Percentiles rank a stretch among this genome's conserved stretches.
Conservation (phyloP, 2,113 vertebrate genomes). For the Epinephelus moara region DNA sequence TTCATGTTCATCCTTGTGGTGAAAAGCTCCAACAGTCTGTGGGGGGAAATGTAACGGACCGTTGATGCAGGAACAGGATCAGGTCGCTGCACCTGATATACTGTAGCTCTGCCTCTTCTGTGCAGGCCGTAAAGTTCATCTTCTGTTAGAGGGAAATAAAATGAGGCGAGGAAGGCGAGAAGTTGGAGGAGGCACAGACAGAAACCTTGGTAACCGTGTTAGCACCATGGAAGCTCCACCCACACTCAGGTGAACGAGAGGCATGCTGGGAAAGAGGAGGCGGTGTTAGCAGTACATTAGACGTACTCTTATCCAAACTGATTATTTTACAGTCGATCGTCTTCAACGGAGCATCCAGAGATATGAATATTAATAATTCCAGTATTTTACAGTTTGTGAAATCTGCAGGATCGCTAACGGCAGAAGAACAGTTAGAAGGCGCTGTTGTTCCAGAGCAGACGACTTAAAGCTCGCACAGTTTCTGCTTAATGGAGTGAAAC, state of each 20-base stretch:
- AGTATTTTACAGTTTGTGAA: slow-evolving; percentile 53
- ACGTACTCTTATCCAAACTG: slow-evolving; percentile 29
- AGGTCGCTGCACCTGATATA: neutral
- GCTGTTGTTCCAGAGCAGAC: neutral
- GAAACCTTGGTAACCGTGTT: neutral
- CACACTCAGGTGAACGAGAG: slow-evolving; percentile 10
- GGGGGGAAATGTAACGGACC: no score
- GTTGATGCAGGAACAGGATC: neutral
- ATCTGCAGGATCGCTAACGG: neutral
- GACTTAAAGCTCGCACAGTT: neutral
- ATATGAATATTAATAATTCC: slow-evolving; percentile 29
- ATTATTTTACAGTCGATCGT: slow-evolving; percentile 40
- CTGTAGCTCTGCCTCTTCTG: neutral
- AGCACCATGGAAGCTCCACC: slow-evolving; percentile 50
- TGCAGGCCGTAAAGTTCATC: neutral
- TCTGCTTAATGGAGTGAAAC: neutral
- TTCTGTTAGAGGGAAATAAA: neutral
- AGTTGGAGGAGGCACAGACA: slow-evolving; percentile 32
- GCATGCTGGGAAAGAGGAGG: slow-evolving; percentile 61
- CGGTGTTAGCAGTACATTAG: slow-evolving; percentile 24
- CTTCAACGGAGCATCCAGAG: slow-evolving; percentile 28
- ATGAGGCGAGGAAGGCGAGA: neutral
- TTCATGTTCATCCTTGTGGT: neutral
- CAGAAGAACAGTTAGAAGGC: neutral
- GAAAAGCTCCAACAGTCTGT: neutral